phyloP scores from a whole-genome alignment of 2,888 invertebrate species.

The Sminthurides aquaticus region DNA sequence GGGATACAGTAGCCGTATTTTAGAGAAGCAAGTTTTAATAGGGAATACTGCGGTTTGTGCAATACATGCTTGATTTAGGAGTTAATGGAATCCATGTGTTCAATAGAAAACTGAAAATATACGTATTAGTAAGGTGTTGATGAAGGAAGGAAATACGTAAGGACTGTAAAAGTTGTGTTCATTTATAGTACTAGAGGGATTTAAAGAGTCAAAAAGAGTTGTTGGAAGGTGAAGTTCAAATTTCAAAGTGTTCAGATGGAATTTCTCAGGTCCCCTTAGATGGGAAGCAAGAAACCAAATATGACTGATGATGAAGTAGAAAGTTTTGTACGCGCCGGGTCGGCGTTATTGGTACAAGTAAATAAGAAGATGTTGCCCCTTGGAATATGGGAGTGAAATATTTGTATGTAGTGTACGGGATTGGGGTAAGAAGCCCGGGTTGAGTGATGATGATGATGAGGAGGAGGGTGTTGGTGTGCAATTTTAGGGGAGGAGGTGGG shows the following conservation, averaged over 20 bases:
- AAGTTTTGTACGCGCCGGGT: background rate
- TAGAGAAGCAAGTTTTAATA: too few species aligned
- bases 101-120: background rate
- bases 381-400: too few species aligned
- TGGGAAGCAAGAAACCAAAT: background rate
- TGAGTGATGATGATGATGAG: background rate
- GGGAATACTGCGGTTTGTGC: too few species aligned
- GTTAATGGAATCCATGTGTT: background rate
- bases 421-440: too few species aligned
- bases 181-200: too few species aligned
- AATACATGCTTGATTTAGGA: background rate
- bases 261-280: background rate
- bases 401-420: too few species aligned
- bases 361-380: too few species aligned
- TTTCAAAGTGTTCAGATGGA: background rate
- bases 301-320: background rate
- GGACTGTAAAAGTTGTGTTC: background rate
- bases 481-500: background rate
- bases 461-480: background rate
- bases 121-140: background rate
- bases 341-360: too few species aligned
- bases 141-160: background rate
- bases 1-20: too few species aligned
- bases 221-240: background rate
- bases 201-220: too few species aligned